Evolutionary conservation across 2,888 invertebrate genomes (phyloP).

Genomic region (Ypsolopha scabrella): DNA sequence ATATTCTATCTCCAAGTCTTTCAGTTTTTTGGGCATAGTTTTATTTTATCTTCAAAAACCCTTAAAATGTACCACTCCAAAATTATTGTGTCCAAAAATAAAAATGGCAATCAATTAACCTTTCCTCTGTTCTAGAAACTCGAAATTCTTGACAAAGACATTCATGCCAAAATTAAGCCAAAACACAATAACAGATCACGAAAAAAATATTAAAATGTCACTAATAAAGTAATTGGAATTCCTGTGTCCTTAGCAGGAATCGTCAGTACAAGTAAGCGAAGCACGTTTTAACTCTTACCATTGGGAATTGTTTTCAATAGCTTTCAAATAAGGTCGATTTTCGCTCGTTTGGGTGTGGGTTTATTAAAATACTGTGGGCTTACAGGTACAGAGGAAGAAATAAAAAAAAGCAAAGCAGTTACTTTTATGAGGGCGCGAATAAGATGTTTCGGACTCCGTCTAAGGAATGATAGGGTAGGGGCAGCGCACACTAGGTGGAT

Average conservation of each 20-base stretch:
- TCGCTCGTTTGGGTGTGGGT: constrained; percentile 26
- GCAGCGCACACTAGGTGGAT: constrained; percentile 20
- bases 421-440: constrained; percentile 72
- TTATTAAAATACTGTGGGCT: constrained; percentile 70
- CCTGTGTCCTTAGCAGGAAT: constrained; percentile 54
- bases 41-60: background rate
- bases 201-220: constrained; percentile 20
- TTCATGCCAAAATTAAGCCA: too few relatives aligned
- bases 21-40: too few relatives aligned
- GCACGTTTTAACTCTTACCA: constrained; percentile 26
- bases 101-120: too few relatives aligned
- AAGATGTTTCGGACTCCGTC: constrained; percentile 68
- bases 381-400: constrained; percentile 66
- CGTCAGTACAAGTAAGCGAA: constrained; percentile 61
- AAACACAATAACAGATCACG: background rate
- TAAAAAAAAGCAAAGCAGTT: constrained; percentile 68
- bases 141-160: too few relatives aligned
- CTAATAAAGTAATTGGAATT: constrained; percentile 68
- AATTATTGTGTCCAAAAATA: background rate
- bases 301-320: constrained; percentile 11
- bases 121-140: too few relatives aligned
- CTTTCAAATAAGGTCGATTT: constrained; percentile 21
- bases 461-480: constrained; percentile 50
- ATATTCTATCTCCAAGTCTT: too few relatives aligned
- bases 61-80: background rate